phyloP scores from a whole-genome alignment of 2,888 invertebrate species.

The Ferdinandea cuprea region DNA sequence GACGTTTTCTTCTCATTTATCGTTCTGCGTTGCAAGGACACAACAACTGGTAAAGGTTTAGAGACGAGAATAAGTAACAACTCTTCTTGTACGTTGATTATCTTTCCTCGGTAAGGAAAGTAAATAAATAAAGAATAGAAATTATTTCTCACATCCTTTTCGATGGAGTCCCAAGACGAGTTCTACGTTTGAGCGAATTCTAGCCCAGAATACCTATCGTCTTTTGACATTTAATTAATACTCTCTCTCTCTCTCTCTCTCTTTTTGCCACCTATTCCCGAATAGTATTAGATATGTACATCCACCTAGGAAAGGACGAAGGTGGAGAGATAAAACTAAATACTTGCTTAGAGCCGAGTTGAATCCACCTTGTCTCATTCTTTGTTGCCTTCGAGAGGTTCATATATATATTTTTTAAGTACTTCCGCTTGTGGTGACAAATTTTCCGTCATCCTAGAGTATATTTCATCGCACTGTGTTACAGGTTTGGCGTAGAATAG shows the following conservation, averaged over 20 bases:
- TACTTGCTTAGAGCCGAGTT: not conserved
- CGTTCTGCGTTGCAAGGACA: constrained; percentile 38
- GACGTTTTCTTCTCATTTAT: constrained; percentile 7
- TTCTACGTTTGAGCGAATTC: too few species aligned
- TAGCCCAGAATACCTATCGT: constrained; percentile 32
- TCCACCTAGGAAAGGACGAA: constrained; percentile 5
- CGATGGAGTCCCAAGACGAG: not conserved
- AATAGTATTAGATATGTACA: constrained; percentile 28
- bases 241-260: not conserved
- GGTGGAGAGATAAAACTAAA: not conserved
- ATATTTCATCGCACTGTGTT: constrained; percentile 39
- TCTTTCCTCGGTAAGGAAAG: constrained; percentile 12
- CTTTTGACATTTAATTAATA: constrained; percentile 66
- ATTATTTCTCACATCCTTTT: constrained; percentile 18
- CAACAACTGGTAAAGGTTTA: constrained; percentile 18
- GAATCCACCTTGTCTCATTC: constrained; percentile 39
- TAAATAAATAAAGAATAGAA: not conserved
- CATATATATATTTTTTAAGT: constrained; percentile 56
- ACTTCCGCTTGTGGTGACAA: constrained; percentile 72
- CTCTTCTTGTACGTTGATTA: constrained; percentile 41
- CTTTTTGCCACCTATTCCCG: too few species aligned
- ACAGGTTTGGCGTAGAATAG: constrained; percentile 1
- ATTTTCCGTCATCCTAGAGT: constrained; percentile 51
- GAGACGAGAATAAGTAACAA: not conserved
- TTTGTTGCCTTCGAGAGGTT: constrained; percentile 32